Base-by-base conservation (phyloP, 2,888 invertebrate species). In the Phoenoteleia sp. region DNA sequence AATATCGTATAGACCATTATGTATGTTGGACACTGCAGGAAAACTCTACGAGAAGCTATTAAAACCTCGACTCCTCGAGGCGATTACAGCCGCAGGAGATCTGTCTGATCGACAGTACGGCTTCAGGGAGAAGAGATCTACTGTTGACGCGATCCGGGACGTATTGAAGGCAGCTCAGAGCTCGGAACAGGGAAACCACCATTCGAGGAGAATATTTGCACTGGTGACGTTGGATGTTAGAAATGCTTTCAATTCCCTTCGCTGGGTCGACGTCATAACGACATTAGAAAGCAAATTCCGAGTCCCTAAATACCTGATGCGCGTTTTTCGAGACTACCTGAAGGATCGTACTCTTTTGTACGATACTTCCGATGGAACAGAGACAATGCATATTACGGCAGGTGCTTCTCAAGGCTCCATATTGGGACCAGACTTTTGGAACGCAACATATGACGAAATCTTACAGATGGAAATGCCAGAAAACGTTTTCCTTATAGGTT, bases 101-200 rank as follows among this genome's bases (percentile, higher is more conserved):
- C 33, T 33, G 1, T 33, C 9, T 9, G 33, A 33, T 3, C 33
- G 9, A 7, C 33, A 33, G 33, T 7, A 33, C 9, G 9, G 33
- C 33, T 33, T 33, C 33, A 33, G 33, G n/a, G n/a, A n/a, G n/a
- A n/a, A n/a, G n/a, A 52, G 71, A 58, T 85, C 84, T 4, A 87
- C 87, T 7, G 27, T 84, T 13, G 64, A 77, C 27, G 84, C 82
- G 7, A 62, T 86, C 17, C 56, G 47, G 29, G 42, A 84, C 62
- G 72, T 85, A 1, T 45, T 81, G 3, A 71, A 80, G 7, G 69
- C 83, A 7, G 62, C 62, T 47, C 33, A 47, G 25, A 25, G 23
- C 9, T 33, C 52, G 33, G 39, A 62, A 66, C 79, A 9, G 33
- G 76, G 58, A 25, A 80, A 66, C 33, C 85, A 45, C 56, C 77